These are phyloP conservation scores for Sebastolobus altivelis DNA, from an alignment of 2,797 vertebrate genomes.

Conservation along the genomic window DNA sequence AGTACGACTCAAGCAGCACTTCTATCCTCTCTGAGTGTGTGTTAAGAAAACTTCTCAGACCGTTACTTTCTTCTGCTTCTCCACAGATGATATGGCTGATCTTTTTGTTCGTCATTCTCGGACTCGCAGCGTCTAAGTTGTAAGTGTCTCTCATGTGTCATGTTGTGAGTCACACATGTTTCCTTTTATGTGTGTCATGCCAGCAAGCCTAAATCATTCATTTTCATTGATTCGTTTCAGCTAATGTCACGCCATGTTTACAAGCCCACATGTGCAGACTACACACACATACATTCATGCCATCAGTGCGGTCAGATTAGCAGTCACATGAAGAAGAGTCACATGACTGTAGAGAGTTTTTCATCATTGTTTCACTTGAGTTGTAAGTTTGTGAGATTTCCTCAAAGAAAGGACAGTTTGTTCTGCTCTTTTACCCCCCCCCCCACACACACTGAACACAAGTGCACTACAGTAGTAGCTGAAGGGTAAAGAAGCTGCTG, in stretches of 20 bases:
- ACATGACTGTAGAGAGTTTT: slow-evolving; percentile 44
- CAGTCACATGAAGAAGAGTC: slow-evolving; percentile 50
- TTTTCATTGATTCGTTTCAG: not conserved
- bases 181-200: not conserved
- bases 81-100: slow-evolving; percentile 93
- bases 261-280: not conserved
- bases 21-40: not conserved
- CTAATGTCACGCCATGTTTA: not conserved
- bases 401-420: slow-evolving; percentile 27
- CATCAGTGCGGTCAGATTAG: slow-evolving; percentile 4
- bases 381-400: slow-evolving; percentile 32
- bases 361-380: slow-evolving; percentile 27
- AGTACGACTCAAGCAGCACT: not conserved
- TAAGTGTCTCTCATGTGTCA: slow-evolving; percentile 82
- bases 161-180: not conserved
- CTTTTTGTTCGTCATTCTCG: slow-evolving; percentile 91
- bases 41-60: not conserved
- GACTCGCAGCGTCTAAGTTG: slow-evolving; percentile 93
- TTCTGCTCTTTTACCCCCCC: slow-evolving; percentile 40
- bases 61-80: slow-evolving; percentile 26
- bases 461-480: not conserved
- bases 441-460: not conserved
- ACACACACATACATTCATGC: not conserved
- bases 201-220: not conserved
- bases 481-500: not conserved